These are phyloP conservation scores for Gambelia wislizenii DNA, from an alignment of 2,797 vertebrate species.

Conservation along the genomic window DNA sequence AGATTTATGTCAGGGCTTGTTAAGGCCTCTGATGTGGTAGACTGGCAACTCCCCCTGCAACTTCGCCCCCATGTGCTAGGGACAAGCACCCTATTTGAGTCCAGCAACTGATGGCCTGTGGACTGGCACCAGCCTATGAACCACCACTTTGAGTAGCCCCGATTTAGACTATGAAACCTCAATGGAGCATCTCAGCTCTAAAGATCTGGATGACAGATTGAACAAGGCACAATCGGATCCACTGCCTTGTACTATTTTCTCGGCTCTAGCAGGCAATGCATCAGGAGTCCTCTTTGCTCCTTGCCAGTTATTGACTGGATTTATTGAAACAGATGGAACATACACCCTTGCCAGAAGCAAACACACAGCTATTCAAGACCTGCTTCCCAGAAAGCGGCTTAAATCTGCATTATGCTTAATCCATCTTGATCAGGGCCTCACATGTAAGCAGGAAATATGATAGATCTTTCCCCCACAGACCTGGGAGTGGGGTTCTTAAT, in stretches of 20 bases:
- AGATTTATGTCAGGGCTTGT: no score
- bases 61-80: no score
- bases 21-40: no score
- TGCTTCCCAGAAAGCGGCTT: constrained; percentile 68
- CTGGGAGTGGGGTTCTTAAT: neutral
- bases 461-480: neutral
- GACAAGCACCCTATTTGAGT: no score
- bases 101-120: no score
- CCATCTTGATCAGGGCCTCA: constrained; percentile 57
- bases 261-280: no score
- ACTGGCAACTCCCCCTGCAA: no score
- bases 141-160: no score
- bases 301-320: constrained; percentile 60
- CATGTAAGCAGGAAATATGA: constrained; percentile 45
- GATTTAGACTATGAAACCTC: no score
- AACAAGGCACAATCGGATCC: neutral
- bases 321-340: constrained; percentile 62
- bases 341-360: constrained; percentile 26
- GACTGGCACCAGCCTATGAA: no score
- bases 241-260: neutral
- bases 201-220: no score
- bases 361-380: constrained; percentile 40
- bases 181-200: neutral
- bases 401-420: constrained; percentile 63
- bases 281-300: neutral